Base-by-base conservation (phyloP, 1,140 invertebrate genomes). In the Agrilus planipennis region DNA sequence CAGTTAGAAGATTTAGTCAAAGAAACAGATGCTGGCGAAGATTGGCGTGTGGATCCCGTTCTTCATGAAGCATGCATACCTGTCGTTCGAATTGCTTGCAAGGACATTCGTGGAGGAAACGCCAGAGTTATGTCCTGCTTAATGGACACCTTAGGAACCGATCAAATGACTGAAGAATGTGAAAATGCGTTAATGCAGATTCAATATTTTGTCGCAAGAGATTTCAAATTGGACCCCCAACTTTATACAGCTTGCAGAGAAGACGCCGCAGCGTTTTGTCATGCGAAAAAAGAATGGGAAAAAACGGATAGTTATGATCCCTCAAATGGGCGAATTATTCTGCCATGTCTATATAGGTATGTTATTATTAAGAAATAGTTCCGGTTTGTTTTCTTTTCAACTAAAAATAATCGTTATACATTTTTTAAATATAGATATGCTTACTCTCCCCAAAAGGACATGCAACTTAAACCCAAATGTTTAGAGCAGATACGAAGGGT, bases 141-240 rank as follows among this genome's bases (percentile, higher is more conserved):
- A 9, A 87, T 96, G 81, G 85, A 93, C 48, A 82, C 91, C 60
- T 67, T 96, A 22, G 87, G 86, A 25, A 81, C 81, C 1, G 72
- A 77, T 27, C 64, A 76, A 34, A 97, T 98, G 92, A 82, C 75
- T 2, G 75, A 77, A 39, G 76, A 83, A 12, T 99, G 95, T 69
- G 88, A 94, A 69, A 75, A 84, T 36, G 83, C 87, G 16, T 67
- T 99, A 19, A 69, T 96, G 14, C 89, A 97, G 68, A 93, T 98
- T 54, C 92, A 98, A 55, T 98, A 94, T 62, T 99, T 99, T 66
- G 77, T 97, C 34, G 82, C 89, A 0, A 75, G 94, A 51, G 89
- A 97, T 67, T 98, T 89, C 54, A 89, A 85, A 57, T 62, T 98
- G 29, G 93, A 98, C 69, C 81, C 87, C 0, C 79, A 84, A 44